Percentiles rank a stretch among this genome's conserved stretches.
These are phyloP conservation scores for Halyomorpha halys DNA, from an alignment of 1,140 invertebrate species.

Conservation along the genomic window DNA sequence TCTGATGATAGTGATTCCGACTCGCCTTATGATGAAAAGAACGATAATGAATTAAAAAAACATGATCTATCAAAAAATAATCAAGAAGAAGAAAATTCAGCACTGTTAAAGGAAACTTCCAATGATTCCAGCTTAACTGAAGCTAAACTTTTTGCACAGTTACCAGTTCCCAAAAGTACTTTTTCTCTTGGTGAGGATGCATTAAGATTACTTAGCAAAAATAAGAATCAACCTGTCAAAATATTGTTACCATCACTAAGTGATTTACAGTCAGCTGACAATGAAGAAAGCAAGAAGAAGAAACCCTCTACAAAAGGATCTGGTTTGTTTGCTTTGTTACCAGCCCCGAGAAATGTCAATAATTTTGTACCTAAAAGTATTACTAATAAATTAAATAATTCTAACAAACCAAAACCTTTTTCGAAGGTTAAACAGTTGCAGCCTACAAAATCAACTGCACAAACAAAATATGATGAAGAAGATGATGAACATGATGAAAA, in stretches of 20 bases:
- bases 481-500: slow-evolving; percentile 3
- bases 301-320: slow-evolving; percentile 17
- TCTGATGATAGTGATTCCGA: slow-evolving; percentile 12
- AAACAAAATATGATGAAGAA: not conserved
- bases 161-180: not conserved
- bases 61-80: not conserved
- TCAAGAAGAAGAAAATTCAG: not conserved
- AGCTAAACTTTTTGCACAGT: not conserved
- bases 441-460: not conserved
- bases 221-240: slow-evolving; percentile 4
- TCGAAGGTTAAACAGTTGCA: not conserved
- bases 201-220: slow-evolving; percentile 4
- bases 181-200: not conserved
- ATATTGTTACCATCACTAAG: slow-evolving; percentile 7
- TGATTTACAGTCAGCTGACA: not conserved
- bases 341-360: slow-evolving; percentile 8
- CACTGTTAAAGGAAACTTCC: too few relatives aligned
- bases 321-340: slow-evolving; percentile 15
- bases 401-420: not conserved
- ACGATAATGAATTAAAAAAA: not conserved
- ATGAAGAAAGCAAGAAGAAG: not conserved
- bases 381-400: not conserved
- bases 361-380: not conserved
- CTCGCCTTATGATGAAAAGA: not conserved
- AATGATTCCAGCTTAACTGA: not conserved